Percentiles rank a stretch among this genome's conserved stretches.
Conservation (phyloP, 1,140 invertebrate genomes). For the Lethrus apterus region DNA sequence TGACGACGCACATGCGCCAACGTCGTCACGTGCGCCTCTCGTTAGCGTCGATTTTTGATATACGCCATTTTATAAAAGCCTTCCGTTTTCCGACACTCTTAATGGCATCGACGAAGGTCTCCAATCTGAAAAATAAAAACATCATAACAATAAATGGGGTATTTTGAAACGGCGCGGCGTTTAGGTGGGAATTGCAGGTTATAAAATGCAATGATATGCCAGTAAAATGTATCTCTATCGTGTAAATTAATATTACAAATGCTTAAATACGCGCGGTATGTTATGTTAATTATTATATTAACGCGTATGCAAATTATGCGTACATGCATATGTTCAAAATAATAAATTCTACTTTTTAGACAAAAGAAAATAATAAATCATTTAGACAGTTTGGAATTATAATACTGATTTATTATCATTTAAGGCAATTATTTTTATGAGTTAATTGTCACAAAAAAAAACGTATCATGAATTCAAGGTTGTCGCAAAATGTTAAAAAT, state of each 20-base stretch:
- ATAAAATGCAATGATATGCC: constrained; percentile 2
- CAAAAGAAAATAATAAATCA: too few relatives aligned
- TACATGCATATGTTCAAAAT: too few relatives aligned
- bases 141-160: not conserved
- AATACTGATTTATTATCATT: too few relatives aligned
- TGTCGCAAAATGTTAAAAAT: too few relatives aligned
- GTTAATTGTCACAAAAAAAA: too few relatives aligned
- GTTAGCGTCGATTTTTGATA: constrained; percentile 37
- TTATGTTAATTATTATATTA: constrained; percentile 7
- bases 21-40: constrained; percentile 31
- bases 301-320: constrained; percentile 6
- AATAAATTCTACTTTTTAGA: too few relatives aligned
- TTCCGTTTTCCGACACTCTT: constrained; percentile 14
- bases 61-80: constrained; percentile 34
- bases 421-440: too few relatives aligned
- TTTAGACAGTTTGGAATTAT: too few relatives aligned
- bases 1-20: constrained; percentile 32
- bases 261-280: not conserved
- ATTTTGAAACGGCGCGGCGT: not conserved
- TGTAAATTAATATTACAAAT: constrained; percentile 4
- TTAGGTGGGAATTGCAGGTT: not conserved
- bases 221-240: not conserved
- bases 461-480: too few relatives aligned
- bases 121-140: not conserved
- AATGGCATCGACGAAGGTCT: not conserved